Base-by-base conservation (phyloP, 2,888 invertebrate species). In the Drosophila longiperda region DNA sequence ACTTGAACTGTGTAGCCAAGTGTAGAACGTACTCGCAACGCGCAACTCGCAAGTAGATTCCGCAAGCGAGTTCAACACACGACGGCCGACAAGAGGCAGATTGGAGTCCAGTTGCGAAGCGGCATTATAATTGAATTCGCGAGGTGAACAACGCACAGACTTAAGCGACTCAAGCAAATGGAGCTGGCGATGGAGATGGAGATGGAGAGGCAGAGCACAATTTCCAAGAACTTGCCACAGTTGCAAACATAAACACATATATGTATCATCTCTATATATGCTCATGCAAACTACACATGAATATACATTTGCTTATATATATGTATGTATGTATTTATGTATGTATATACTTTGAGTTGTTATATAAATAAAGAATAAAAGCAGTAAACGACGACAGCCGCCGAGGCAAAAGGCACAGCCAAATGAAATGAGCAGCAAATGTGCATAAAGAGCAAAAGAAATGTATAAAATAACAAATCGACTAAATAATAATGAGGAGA, bases 51-150 rank as follows among this genome's bases (percentile, higher is more conserved):
- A 45, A 45, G 45, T 53, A 38, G 62, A 73, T 54, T 67, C 61
- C 49, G 67, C 62, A 29, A 34, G 58, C 45, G 65, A 75, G 79
- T 82, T 82, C 82, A 78, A 79, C 73, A 81, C 38, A 66, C 81
- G 32, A 53, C 52, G 20, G n/a, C 40, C 29, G 29, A 40, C 55
- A 55, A 34, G 53, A 49, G 63, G 48, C 50, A 64, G 23, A 62
- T 63, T 65, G 68, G 59, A 57, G 60, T 49, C 58, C 63, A 58
- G 38, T 52, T 66, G 63, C 55, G 40, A 67, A 78, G 86, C 80
- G 83, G 90, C 86, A 75, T 75, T 82, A 80, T 88, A 87, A 87
- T 90, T 87, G 90, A 87, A 90, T 83, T 86, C 87, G 74, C 89
- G 87, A 80, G 78, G 90, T 80, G 80, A 88, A 88, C 79, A 73